Evolutionary conservation across 2,888 invertebrate genomes (phyloP), one percentile per base, ranked within the genome.

Genomic region (Piscicola geometra): DNA sequence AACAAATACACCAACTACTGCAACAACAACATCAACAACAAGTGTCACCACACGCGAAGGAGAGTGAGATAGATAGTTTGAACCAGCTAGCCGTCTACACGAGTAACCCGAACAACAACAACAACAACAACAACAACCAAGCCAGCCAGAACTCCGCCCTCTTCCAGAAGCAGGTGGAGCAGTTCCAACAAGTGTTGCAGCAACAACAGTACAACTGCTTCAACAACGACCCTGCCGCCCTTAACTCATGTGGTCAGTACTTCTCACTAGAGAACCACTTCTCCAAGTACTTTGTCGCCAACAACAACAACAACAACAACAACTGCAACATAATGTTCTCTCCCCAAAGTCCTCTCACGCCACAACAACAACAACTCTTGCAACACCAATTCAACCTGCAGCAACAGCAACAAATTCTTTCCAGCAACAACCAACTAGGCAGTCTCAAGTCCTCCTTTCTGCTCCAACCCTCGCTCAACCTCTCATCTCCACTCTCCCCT

Each of bases 401-500:
- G 25, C 71, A 73, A 12, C 76, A 71, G 30, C 66, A 68, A 30
- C 75, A 60, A 50, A 50, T 76, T 25, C 74, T 69, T 68, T 28
- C 56, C 60, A 25, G 47, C 56, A 71, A 69, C 69, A 60, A 56
- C 67, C 72, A 71, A 73, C 70, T 60, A n/a, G 56, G 30, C 36
- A 47, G 52, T 28, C 25, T 71, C 66, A 71, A 76, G 28, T 47
- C 76, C 1, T 64, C 73, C 5, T 73, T 73, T 36, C 32, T 73
- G n/a, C 35, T 73, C 18, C 73, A 73, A 33, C 21, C 73, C n/a
- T 50, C 25, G 30, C 21, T 56, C 32, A 50, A 50, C 21, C n/a
- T n/a, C n/a, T n/a, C n/a, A n/a, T 73, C 73, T 33, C 83, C 18
- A 82, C 83, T 12, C 81, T 83, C 35, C 80, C 82, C 25, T 81